phyloP scores from a whole-genome alignment of 2,113 vertebrate genomes.

The Anolis carolinensis region DNA sequence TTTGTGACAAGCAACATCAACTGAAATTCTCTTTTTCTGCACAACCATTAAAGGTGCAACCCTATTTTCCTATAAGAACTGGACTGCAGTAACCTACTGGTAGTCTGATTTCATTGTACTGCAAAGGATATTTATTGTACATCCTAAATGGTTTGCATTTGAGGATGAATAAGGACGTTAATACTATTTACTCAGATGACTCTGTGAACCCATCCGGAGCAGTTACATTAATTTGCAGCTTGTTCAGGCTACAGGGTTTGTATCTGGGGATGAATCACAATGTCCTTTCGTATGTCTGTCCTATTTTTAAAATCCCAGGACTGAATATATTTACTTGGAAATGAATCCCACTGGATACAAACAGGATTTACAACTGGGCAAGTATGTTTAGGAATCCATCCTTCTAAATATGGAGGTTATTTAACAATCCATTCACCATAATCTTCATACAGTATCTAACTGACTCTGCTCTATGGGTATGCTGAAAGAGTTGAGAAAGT shows the following conservation, averaged over 20 bases:
- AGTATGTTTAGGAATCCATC: not conserved
- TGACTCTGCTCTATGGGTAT: slow-evolving; percentile 7
- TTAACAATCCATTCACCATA: not conserved
- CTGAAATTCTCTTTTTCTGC: no score
- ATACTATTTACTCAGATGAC: not conserved
- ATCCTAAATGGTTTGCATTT: not conserved
- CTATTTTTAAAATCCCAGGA: not conserved
- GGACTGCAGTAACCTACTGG: not conserved
- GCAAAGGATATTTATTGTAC: not conserved
- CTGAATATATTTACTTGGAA: not conserved
- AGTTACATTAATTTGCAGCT: not conserved
- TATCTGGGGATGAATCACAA: not conserved
- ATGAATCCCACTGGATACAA: not conserved
- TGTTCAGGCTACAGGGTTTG: not conserved
- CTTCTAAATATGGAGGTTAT: not conserved
- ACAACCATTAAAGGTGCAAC: no score
- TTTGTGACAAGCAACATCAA: no score
- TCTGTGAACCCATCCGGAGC: not conserved
- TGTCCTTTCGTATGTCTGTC: not conserved
- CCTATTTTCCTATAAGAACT: not conserved
- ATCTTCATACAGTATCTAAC: not conserved
- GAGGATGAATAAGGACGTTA: not conserved
- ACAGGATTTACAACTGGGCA: not conserved
- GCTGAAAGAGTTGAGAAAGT: not conserved
- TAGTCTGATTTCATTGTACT: not conserved